Evolutionary conservation across 2,797 vertebrate genomes (phyloP), one percentile per base, ranked within the genome.

Genomic region (Heteromormyrus szaboi): DNA sequence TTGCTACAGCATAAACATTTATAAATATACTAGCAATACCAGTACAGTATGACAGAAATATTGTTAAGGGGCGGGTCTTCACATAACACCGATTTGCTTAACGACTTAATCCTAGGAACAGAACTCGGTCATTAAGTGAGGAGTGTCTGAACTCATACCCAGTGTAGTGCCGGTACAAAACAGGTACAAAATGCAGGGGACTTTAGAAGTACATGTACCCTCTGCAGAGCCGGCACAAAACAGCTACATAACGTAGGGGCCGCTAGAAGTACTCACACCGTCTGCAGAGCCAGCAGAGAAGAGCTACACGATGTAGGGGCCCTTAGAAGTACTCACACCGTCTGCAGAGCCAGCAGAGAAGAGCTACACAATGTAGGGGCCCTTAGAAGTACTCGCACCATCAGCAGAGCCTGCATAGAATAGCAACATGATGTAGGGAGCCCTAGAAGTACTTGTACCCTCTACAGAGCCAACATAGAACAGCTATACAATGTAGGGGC

Each of bases 371-470:
- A 59, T 22, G 2, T n/a, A n/a, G 54, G 0, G 54, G 0, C 54
- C 19, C 54, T 2, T 56, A 2, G 19, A n/a, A 56, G 54, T 56
- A 56, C 2, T 56, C 0, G 0, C 0, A 8, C 54, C 5, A 0
- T n/a, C 54, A n/a, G 2, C 17, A n/a, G 19, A n/a, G 4, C 19
- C 19, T 0, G 5, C 19, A 56, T 5, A n/a, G 4, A n/a, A 56
- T 4, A 54, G 17, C 17, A 2, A 54, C 1, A 19, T 0, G 0
- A 19, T 19, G 53, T 54, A 54, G 53, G 8, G 59, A 0, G 22
- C 59, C 8, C 8, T 25, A 3, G 22, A n/a, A 59, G 19, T 22
- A n/a, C 1, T 22, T 0, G 8, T 0, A 8, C 19, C n/a, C 0
- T 22, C 19, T n/a, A 2, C 19, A 19, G 3, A 19, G 3, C 53